These are phyloP conservation scores for Helogale parvula DNA, from an alignment of 2,113 vertebrate species.

Conservation along the genomic window DNA sequence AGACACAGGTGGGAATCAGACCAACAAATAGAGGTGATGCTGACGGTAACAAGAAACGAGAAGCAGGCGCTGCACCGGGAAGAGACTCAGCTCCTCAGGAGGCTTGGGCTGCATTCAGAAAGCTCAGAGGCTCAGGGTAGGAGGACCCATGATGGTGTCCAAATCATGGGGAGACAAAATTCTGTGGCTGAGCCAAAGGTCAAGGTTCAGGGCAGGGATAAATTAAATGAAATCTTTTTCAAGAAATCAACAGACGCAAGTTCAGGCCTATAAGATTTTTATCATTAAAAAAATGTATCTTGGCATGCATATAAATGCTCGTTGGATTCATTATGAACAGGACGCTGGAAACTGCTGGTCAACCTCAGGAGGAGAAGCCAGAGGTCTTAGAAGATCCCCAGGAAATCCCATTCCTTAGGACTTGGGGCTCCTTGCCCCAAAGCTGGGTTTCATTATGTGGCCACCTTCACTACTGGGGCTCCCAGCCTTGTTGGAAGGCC, in stretches of 20 bases:
- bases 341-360: neutral
- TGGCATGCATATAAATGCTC: neutral
- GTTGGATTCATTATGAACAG: neutral
- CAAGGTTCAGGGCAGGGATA: neutral
- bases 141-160: neutral
- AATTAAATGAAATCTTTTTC: neutral
- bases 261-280: neutral
- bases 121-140: neutral
- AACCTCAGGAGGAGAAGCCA: neutral
- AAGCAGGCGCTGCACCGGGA: neutral
- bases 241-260: too few species aligned
- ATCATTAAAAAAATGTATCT: neutral
- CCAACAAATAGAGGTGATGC: neutral
- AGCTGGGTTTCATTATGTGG: neutral
- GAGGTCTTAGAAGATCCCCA: too few species aligned
- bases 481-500: too few species aligned
- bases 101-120: too few species aligned
- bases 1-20: neutral
- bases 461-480: too few species aligned
- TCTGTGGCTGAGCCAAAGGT: neutral
- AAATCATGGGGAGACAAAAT: neutral
- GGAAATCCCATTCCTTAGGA: neutral
- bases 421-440: neutral
- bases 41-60: accelerated
- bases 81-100: neutral